These are phyloP conservation scores for Amblyteles armatorius DNA, from an alignment of 2,888 invertebrate genomes.

Conservation along the genomic window DNA sequence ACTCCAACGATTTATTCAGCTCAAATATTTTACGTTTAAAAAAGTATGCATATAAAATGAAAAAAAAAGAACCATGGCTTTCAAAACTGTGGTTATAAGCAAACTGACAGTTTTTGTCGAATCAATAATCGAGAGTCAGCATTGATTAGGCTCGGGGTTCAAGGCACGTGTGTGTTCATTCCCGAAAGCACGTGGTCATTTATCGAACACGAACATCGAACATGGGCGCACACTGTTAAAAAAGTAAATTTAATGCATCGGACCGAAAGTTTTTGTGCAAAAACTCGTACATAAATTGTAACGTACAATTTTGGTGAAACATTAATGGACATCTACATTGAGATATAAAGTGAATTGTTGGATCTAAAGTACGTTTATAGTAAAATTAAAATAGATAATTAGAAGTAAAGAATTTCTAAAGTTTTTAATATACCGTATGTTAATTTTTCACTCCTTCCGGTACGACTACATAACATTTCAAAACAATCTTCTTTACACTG, in stretches of 20 bases:
- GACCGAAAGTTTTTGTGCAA: background rate
- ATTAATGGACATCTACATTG: background rate
- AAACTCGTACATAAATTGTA: no score
- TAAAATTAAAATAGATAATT: no score
- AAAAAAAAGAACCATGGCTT: background rate
- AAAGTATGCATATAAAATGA: background rate
- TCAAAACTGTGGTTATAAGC: background rate
- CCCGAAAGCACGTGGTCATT: background rate
- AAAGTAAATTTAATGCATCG: background rate
- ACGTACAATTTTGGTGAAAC: background rate
- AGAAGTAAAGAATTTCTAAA: no score
- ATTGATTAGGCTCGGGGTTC: background rate
- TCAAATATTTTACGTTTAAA: background rate
- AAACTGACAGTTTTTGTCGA: background rate
- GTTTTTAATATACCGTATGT: no score
- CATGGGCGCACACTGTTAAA: no score
- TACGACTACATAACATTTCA: no score
- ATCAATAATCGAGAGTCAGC: background rate
- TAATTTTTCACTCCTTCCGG: no score
- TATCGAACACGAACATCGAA: no score
- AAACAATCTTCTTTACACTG: no score
- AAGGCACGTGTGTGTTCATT: background rate
- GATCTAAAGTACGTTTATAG: no score
- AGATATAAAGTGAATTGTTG: background rate
- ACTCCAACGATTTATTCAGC: slow-evolving; percentile 29